Conservation (phyloP, 2,888 invertebrate genomes). For the Cheilosia impressa region DNA sequence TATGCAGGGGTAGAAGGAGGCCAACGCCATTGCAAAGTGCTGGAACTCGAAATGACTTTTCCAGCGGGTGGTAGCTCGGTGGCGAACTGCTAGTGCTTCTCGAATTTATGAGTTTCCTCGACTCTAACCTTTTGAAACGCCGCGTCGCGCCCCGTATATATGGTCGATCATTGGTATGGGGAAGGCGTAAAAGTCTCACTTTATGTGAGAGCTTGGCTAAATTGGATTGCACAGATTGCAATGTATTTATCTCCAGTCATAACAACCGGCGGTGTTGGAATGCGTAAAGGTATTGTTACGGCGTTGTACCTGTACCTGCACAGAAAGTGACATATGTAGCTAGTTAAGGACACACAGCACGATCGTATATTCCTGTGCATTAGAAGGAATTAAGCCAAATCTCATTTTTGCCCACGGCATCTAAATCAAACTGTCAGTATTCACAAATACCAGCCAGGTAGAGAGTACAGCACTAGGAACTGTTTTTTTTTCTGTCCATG, state of each 20-base stretch:
- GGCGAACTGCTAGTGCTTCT: constrained; percentile 35
- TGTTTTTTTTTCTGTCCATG: not conserved
- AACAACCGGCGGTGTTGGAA: constrained; percentile 57
- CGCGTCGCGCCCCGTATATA: not conserved
- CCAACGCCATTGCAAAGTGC: constrained; percentile 2
- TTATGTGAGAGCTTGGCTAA: constrained; percentile 53
- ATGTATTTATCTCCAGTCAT: constrained; percentile 71
- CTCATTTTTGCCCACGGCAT: constrained; percentile 69
- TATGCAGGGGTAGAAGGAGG: constrained; percentile 1
- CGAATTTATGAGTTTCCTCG: constrained; percentile 71
- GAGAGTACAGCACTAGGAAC: not conserved
- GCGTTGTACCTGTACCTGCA: not conserved
- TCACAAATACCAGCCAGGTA: constrained; percentile 24
- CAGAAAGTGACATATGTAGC: constrained; percentile 60
- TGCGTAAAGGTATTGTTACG: constrained; percentile 50
- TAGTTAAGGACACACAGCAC: constrained; percentile 45
- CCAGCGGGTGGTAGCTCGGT: constrained; percentile 3
- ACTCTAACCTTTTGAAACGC: constrained; percentile 33
- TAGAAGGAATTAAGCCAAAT: constrained; percentile 68
- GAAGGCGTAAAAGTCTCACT: constrained; percentile 42
- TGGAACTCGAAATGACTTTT: constrained; percentile 53
- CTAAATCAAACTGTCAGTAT: constrained; percentile 70
- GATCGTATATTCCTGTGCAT: constrained; percentile 34
- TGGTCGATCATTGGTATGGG: not conserved
- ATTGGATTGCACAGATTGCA: constrained; percentile 72